A percentile compares a stretch with the other conserved stretches of the same genome.
Evolutionary conservation across 2,797 vertebrate genomes (phyloP).

Genomic region (Anisognathus igniventris): DNA sequence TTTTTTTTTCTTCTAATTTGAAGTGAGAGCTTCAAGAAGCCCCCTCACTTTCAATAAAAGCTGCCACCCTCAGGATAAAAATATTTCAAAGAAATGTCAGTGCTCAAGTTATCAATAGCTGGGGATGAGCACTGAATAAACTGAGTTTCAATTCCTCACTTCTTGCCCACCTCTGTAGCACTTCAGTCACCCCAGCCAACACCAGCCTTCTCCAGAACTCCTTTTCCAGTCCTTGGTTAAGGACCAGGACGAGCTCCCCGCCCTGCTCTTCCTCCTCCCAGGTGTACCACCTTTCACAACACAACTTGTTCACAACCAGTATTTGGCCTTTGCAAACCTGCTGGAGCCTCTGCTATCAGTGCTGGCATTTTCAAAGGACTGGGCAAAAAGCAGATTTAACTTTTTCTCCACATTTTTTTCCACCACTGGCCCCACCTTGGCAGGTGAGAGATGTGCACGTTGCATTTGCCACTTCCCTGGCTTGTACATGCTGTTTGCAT

Average conservation of each 20-base stretch:
- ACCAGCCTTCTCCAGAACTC: neutral
- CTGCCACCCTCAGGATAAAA: slow-evolving; percentile 64
- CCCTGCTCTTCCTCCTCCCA: neutral
- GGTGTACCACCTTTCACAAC: neutral
- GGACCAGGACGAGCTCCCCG: neutral
- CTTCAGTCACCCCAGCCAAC: neutral
- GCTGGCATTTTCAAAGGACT: neutral
- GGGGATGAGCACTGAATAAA: slow-evolving; percentile 26
- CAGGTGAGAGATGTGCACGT: neutral
- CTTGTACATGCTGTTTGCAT: neutral
- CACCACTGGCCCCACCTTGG: neutral
- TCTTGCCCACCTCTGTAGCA: slow-evolving; percentile 8
- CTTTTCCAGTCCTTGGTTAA: neutral
- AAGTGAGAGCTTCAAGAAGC: slow-evolving; percentile 53
- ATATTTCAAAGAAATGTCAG: slow-evolving; percentile 61
- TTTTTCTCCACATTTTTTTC: neutral
- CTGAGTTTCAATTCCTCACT: neutral
- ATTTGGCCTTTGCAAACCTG: neutral
- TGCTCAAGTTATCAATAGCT: slow-evolving; percentile 56
- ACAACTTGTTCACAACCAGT: neutral
- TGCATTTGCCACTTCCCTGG: neutral
- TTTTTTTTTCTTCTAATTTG: neutral
- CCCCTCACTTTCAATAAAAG: slow-evolving; percentile 63
- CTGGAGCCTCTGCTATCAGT: neutral
- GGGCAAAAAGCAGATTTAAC: neutral